Conservation (phyloP, 2,888 invertebrate species). For the Hirtodrosophila histrioides region DNA sequence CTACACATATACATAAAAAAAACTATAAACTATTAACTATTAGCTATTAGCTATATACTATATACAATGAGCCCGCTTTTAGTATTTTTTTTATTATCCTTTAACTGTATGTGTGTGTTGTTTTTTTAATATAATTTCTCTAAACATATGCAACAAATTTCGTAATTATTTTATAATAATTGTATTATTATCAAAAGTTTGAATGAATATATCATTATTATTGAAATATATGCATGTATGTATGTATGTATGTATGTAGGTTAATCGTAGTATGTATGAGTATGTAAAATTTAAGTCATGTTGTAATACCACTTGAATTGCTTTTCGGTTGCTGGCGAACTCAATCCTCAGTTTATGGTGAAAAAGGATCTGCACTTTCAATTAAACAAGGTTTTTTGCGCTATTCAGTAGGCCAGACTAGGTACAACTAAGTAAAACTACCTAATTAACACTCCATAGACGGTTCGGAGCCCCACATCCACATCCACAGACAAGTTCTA, state of each 20-base stretch:
- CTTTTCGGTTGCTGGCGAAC: constrained; percentile 56
- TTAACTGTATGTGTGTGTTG: neutral
- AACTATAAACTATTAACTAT: constrained; percentile 23
- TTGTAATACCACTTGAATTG: constrained; percentile 77
- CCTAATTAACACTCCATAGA: constrained; percentile 28
- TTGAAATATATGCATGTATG: constrained; percentile 13
- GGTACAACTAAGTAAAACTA: constrained; percentile 51
- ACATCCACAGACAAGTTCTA: constrained; percentile 7
- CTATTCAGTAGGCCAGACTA: constrained; percentile 21
- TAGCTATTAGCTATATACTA: constrained; percentile 17
- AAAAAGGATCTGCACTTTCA: neutral
- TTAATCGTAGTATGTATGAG: constrained; percentile 3
- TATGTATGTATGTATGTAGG: neutral
- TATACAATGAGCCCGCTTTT: constrained; percentile 37
- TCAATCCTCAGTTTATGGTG: constrained; percentile 21
- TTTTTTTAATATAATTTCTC: constrained; percentile 8
- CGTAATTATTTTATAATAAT: constrained; percentile 21
- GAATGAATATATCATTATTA: constrained; percentile 22
- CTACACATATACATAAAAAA: constrained; percentile 26
- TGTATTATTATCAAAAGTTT: constrained; percentile 23
- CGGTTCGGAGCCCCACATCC: constrained; percentile 1
- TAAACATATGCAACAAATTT: constrained; percentile 61
- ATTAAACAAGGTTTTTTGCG: constrained; percentile 10
- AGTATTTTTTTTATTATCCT: constrained; percentile 1
- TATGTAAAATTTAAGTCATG: constrained; percentile 34